These are phyloP conservation scores for Acrobasis suavella DNA, from an alignment of 2,888 invertebrate species.

Conservation along the genomic window DNA sequence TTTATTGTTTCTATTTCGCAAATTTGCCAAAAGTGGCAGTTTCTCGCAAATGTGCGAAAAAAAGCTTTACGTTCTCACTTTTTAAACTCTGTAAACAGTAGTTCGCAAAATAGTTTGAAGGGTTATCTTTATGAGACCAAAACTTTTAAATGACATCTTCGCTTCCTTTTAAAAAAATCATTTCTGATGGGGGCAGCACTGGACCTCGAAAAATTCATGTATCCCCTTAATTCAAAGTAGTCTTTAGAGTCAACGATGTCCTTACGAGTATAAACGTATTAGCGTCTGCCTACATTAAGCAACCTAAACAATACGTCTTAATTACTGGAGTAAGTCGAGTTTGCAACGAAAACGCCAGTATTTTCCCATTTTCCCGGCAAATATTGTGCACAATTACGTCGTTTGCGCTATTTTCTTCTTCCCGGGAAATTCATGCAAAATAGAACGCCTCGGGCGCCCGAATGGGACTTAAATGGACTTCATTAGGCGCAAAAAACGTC, in stretches of 20 bases:
- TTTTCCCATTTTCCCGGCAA: constrained; percentile 7
- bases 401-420: constrained; percentile 21
- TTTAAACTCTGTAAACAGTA: too few relatives aligned
- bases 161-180: too few relatives aligned
- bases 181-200: too few relatives aligned
- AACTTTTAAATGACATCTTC: too few relatives aligned
- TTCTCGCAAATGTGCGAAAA: too few relatives aligned
- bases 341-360: background rate
- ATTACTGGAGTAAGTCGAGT: background rate
- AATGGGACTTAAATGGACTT: constrained; percentile 58
- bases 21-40: too few relatives aligned
- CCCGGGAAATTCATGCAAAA: constrained; percentile 34
- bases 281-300: background rate
- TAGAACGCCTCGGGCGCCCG: constrained; percentile 30
- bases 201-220: too few relatives aligned
- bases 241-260: background rate
- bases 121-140: too few relatives aligned
- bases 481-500: constrained; percentile 65
- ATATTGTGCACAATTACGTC: constrained; percentile 24
- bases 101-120: too few relatives aligned
- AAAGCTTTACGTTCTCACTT: too few relatives aligned
- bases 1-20: too few relatives aligned
- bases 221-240: background rate
- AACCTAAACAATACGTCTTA: constrained; percentile 5
- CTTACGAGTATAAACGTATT: too few relatives aligned